Percentiles rank a stretch among this genome's conserved stretches.
These are phyloP conservation scores for Balaeniceps rex DNA, from an alignment of 2,113 vertebrate species.

Conservation along the genomic window DNA sequence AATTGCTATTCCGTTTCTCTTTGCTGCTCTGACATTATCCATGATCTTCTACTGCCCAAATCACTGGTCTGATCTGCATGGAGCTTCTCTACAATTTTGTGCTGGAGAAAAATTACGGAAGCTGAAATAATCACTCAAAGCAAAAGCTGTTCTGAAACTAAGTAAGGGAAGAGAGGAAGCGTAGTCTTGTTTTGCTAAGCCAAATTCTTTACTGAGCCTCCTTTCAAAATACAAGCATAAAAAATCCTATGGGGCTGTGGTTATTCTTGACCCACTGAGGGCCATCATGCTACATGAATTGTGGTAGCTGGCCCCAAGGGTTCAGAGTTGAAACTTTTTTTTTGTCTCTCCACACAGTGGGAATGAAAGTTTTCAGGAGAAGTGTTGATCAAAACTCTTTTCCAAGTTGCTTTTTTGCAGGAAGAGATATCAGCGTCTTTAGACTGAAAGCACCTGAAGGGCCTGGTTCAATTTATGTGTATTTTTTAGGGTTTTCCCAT, in stretches of 20 bases:
- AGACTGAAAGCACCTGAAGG: not conserved
- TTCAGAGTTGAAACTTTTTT: not conserved
- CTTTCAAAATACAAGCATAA: conserved; percentile 23
- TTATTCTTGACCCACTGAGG: not conserved
- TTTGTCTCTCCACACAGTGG: not conserved
- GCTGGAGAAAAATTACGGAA: not conserved
- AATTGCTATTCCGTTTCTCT: not conserved
- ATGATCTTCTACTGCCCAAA: not conserved
- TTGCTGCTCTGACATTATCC: not conserved
- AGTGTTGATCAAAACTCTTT: not conserved
- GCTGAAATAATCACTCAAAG: conserved; percentile 26
- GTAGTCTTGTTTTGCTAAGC: conserved; percentile 19
- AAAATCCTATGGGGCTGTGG: not conserved
- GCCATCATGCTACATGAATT: not conserved
- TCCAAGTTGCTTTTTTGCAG: not conserved
- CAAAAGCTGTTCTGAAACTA: conserved; percentile 24
- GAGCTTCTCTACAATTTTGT: not conserved
- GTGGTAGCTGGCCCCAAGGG: not conserved
- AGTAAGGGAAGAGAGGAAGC: not conserved
- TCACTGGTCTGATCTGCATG: not conserved
- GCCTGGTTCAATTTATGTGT: not conserved
- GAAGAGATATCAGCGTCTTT: not conserved
- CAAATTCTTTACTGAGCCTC: conserved; percentile 22
- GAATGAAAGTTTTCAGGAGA: not conserved
- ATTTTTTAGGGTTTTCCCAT: not conserved